phyloP scores from a whole-genome alignment of 2,113 vertebrate genomes.

The Takifugu bimaculatus region DNA sequence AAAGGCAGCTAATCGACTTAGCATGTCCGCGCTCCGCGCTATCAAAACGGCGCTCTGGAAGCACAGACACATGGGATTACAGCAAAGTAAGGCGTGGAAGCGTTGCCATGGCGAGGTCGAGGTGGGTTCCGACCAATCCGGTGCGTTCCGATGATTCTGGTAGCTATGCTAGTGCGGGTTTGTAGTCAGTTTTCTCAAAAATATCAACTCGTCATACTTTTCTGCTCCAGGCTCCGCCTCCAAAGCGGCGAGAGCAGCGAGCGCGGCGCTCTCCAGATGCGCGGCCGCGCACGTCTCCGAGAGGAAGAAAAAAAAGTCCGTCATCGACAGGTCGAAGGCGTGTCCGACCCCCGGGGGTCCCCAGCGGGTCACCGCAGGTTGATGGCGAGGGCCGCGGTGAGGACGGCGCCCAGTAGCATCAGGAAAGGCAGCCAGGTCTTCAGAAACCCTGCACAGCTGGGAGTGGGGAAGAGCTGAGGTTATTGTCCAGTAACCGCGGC shows the following conservation, averaged over 20 bases:
- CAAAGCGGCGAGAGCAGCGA: conserved; percentile 4
- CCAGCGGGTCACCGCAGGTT: conserved; percentile 82
- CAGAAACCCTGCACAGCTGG: conserved; percentile 86
- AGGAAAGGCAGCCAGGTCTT: conserved; percentile 97
- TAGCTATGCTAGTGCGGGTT: conserved; percentile 1
- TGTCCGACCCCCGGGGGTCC: conserved; percentile 21
- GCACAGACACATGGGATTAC: conserved; percentile 30
- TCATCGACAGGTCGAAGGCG: conserved; percentile 8
- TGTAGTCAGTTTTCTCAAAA: conserved; percentile 9
- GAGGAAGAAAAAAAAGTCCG: conserved; percentile 1
- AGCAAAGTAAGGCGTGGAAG: conserved; percentile 44
- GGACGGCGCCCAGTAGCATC: conserved; percentile 79
- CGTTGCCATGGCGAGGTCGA: not conserved
- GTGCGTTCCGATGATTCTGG: conserved; percentile 7
- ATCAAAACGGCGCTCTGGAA: conserved; percentile 47
- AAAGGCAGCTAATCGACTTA: conserved; percentile 47
- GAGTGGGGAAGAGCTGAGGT: not conserved
- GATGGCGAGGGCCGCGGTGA: conserved; percentile 80
- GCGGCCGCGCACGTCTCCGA: conserved; percentile 13
- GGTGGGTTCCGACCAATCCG: too few species aligned
- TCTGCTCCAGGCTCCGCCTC: not conserved
- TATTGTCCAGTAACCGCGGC: not conserved
- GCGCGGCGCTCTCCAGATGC: conserved; percentile 8
- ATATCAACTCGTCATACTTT: conserved; percentile 19
- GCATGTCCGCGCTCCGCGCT: conserved; percentile 15